phyloP scores from a whole-genome alignment of 2,888 invertebrate genomes.

The Noctua janthina region DNA sequence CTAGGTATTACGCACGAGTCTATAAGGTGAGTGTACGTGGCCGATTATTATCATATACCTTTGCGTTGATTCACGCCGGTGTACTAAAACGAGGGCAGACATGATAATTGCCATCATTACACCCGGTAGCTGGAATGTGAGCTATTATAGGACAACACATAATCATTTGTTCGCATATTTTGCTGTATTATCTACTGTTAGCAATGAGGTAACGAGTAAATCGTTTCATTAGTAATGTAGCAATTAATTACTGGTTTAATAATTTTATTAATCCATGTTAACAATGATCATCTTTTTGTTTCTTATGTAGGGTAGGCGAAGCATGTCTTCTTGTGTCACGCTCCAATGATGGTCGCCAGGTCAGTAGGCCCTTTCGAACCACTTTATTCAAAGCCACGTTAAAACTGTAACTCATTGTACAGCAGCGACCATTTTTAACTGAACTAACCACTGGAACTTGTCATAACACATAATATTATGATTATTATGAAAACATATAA shows the following conservation, averaged over 20 bases:
- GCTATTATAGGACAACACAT: neutral
- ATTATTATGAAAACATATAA: too few relatives aligned
- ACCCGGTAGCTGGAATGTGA: slow-evolving; percentile 9
- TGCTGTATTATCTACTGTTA: neutral
- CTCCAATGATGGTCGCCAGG: neutral
- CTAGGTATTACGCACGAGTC: neutral
- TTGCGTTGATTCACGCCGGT: slow-evolving; percentile 1
- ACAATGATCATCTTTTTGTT: neutral
- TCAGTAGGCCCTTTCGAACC: neutral
- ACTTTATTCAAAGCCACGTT: neutral
- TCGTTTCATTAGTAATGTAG: neutral
- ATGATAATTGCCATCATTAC: slow-evolving; percentile 27
- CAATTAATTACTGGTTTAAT: neutral
- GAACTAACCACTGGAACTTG: neutral
- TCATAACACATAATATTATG: neutral
- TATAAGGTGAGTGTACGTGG: neutral
- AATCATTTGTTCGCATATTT: slow-evolving; percentile 2
- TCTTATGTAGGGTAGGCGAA: neutral
- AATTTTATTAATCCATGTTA: neutral
- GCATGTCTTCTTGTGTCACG: neutral
- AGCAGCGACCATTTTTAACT: neutral
- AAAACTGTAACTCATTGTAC: neutral
- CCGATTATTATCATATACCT: slow-evolving; percentile 14
- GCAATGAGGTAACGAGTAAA: slow-evolving; percentile 7
- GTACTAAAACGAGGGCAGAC: slow-evolving; percentile 41